Evolutionary conservation across 1,140 invertebrate species (phyloP).

Genomic region (Oncopodura yosiiana): DNA sequence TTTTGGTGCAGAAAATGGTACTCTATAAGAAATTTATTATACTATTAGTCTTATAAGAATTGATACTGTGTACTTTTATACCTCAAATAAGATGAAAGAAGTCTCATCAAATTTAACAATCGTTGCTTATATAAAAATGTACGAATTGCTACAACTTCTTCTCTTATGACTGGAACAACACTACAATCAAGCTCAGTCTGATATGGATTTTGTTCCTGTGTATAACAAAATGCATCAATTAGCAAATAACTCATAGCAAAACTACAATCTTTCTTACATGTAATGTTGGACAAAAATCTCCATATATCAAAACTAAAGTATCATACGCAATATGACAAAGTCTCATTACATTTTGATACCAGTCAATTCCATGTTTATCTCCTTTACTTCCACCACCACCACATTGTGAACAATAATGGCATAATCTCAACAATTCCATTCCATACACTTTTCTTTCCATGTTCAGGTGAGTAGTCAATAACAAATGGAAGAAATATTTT

Average conservation of each 20-base stretch:
- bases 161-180: slow-evolving; percentile 3
- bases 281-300: slow-evolving; percentile 21
- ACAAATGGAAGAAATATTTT: slow-evolving; percentile 14
- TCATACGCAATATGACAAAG: slow-evolving; percentile 10
- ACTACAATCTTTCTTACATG: slow-evolving; percentile 10
- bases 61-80: too few species aligned
- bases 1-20: slow-evolving; percentile 26
- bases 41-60: too few species aligned
- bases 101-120: slow-evolving; percentile 11
- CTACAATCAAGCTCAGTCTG: neutral
- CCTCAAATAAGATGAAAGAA: slow-evolving; percentile 16
- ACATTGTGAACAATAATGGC: slow-evolving; percentile 23
- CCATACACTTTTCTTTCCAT: neutral
- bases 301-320: slow-evolving; percentile 4
- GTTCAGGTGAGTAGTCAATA: slow-evolving; percentile 5
- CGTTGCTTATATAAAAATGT: slow-evolving; percentile 16
- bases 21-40: too few species aligned
- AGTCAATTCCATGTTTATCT: slow-evolving; percentile 29
- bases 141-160: slow-evolving; percentile 10
- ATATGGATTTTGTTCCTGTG: slow-evolving; percentile 21
- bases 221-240: slow-evolving; percentile 1
- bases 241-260: neutral
- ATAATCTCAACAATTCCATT: slow-evolving; percentile 4
- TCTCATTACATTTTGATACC: slow-evolving; percentile 25
- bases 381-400: slow-evolving; percentile 30